Conservation (phyloP, 2,888 invertebrate species). For the Drosophila algonquin region DNA sequence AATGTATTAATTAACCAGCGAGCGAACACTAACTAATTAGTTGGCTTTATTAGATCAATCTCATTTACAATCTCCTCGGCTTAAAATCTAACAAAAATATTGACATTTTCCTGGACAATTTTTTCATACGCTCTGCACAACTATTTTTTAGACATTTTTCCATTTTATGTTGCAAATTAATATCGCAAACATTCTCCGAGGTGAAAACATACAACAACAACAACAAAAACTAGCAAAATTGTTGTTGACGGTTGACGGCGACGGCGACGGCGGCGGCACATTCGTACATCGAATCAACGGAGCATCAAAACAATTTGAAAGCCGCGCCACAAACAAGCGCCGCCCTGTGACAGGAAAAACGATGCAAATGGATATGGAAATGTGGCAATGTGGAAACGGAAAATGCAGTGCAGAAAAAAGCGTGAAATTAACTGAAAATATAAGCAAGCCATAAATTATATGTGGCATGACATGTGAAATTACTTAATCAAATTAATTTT, state of each 20-base stretch:
- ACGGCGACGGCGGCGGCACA: slow-evolving; percentile 21
- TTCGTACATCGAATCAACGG: slow-evolving; percentile 44
- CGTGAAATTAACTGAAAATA: slow-evolving; percentile 67
- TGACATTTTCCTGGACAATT: slow-evolving; percentile 31
- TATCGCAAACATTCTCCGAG: slow-evolving; percentile 49
- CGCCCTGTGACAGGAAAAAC: slow-evolving; percentile 40
- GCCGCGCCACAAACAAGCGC: slow-evolving; percentile 52
- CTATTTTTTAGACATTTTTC: slow-evolving; percentile 20
- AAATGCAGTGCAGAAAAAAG: slow-evolving; percentile 34
- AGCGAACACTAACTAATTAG: slow-evolving; percentile 21
- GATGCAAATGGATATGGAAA: slow-evolving; percentile 33
- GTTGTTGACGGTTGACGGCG: slow-evolving; percentile 50
- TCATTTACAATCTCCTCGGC: slow-evolving; percentile 27
- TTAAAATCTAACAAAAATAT: slow-evolving; percentile 51
- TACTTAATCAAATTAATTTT: slow-evolving; percentile 75
- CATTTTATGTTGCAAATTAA: slow-evolving; percentile 55
- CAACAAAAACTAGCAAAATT: slow-evolving; percentile 32
- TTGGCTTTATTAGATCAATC: slow-evolving; percentile 40
- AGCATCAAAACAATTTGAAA: slow-evolving; percentile 68
- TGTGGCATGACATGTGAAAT: slow-evolving; percentile 67
- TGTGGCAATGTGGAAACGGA: slow-evolving; percentile 14
- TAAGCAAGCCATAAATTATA: slow-evolving; percentile 67
- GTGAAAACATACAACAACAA: slow-evolving; percentile 11
- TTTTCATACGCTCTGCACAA: slow-evolving; percentile 10
- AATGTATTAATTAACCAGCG: slow-evolving; percentile 21